Conservation (phyloP, 2,888 invertebrate species). For the Cosmia pyralina region DNA sequence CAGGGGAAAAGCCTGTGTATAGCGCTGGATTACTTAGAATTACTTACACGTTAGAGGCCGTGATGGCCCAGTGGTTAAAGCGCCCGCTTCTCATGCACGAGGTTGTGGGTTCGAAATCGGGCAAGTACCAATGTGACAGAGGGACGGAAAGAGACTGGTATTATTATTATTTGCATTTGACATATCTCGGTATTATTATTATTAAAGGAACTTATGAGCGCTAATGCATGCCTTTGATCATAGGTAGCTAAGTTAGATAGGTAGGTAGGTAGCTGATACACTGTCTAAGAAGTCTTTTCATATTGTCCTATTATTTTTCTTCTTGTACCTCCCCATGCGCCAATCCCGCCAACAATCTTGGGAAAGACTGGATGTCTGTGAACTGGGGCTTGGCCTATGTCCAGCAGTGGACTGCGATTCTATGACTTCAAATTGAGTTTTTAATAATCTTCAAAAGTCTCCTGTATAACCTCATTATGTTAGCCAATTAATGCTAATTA, state of each 20-base stretch:
- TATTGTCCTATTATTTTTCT: background rate
- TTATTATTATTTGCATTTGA: too few relatives aligned
- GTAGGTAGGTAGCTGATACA: background rate
- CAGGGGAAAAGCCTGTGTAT: background rate
- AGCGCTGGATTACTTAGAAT: background rate
- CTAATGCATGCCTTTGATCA: too few relatives aligned
- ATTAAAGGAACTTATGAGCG: background rate
- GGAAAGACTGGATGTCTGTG: background rate
- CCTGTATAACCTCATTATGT: background rate
- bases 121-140: background rate
- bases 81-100: background rate
- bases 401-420: background rate
- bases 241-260: background rate
- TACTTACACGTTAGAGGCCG: background rate
- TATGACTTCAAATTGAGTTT: background rate
- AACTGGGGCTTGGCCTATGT: background rate
- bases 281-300: background rate
- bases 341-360: background rate
- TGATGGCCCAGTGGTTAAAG: background rate
- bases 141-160: background rate
- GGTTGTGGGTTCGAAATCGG: background rate
- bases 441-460: background rate
- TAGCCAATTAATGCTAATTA: slow-evolving; percentile 10
- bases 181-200: too few relatives aligned
- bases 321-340: background rate